phyloP scores from a whole-genome alignment of 2,888 invertebrate genomes.

The Didymodactylos carnosus region DNA sequence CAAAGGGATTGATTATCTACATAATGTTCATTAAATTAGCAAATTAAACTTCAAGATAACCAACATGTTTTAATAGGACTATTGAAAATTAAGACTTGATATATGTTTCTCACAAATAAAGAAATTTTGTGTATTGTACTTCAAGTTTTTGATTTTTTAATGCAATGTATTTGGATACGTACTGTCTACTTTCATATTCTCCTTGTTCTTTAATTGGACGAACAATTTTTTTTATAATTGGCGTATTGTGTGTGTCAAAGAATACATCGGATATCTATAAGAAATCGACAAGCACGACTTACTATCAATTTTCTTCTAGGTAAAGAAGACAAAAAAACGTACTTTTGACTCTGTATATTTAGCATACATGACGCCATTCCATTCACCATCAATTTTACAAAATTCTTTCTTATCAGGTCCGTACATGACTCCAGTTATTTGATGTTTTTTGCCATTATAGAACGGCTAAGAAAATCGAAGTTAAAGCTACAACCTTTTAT shows the following conservation, averaged over 20 bases:
- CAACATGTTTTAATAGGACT: too few relatives aligned
- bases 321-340: conserved; percentile 17
- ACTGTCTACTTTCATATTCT: conserved; percentile 64
- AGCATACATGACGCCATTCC: conserved; percentile 71
- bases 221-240: conserved; percentile 67
- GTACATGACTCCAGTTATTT: conserved; percentile 58
- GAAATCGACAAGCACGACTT: too few relatives aligned
- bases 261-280: conserved; percentile 2
- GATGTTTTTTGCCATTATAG: conserved; percentile 83
- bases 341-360: conserved; percentile 46
- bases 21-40: too few relatives aligned
- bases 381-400: conserved; percentile 70
- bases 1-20: too few relatives aligned
- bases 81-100: neutral
- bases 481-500: neutral
- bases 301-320: too few relatives aligned
- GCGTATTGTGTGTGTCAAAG: conserved; percentile 60
- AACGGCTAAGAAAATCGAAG: conserved; percentile 46
- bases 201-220: conserved; percentile 62
- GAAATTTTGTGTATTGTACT: too few relatives aligned
- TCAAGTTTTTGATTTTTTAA: too few relatives aligned
- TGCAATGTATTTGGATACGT: conserved; percentile 13
- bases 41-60: too few relatives aligned
- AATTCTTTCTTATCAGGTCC: conserved; percentile 61
- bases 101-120: neutral